Base-by-base conservation (phyloP, 2,888 invertebrate species). In the Galeruca laticollis region DNA sequence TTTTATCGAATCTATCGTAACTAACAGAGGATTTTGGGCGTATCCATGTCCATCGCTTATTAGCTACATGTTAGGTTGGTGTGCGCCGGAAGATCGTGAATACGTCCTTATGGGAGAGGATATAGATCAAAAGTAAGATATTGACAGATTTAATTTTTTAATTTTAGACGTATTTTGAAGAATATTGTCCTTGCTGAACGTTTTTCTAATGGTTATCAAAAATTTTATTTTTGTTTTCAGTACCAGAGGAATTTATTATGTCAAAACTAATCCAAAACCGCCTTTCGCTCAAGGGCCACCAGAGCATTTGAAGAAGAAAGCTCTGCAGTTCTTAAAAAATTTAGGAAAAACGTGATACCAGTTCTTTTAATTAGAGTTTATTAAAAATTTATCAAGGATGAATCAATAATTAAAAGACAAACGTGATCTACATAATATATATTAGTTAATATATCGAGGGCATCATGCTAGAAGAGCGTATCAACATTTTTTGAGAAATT, bases 81-180 rank as follows among this genome's bases (percentile, higher is more conserved):
- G 95, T 83, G 91, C 90, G 78, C 94, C 95, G 0, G 89, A 90
- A 78, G 92, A 92, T 76, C 89, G 92, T 1, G 93, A 95, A 56
- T 94, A 94, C 83, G 93, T 94, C 52, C 86, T 93, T 2, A 95
- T 95, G 95, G 95, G 95, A 33, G 95, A 95, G 86, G 93, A 95
- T 83, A 89, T 93, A 9, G 89, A 91, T 33, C 90, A 87, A 76
- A 90, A 92, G 95, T 95, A 86, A 90, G 90, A 83, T 54, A 21
- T 40, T 33, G 15, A 35, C 21, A 13, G 5, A 54, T 8, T 33
- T 26, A 33, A 56, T 2, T 2, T 56, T 56, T 56, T 11, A 6
- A 11, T 54, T 4, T n/a, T 11, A 6, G 1, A n/a, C 2, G 11
- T 13, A 4, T 4, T 40, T 40, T 13, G 37, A 11, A 40, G 13